Percentiles rank a stretch among this genome's conserved stretches.
Conservation (phyloP, 2,113 vertebrate species). For the Anolis sagrei region DNA sequence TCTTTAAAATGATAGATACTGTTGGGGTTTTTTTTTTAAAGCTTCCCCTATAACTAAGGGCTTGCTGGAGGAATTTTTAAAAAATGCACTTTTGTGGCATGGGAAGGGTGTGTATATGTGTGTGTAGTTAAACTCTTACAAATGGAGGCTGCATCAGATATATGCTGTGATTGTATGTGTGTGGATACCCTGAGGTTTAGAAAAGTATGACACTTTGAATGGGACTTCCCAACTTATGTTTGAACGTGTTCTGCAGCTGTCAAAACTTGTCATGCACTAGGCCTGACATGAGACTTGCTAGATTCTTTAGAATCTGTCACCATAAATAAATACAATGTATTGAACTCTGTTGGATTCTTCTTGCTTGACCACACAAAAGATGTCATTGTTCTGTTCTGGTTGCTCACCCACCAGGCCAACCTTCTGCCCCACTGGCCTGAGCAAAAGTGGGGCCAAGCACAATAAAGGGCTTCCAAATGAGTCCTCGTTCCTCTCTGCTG, state of each 20-base stretch:
- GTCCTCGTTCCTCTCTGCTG: rapidly evolving
- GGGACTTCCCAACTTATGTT: constrained; percentile 64
- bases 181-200: constrained; percentile 52
- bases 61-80: constrained; percentile 18
- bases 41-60: constrained; percentile 43
- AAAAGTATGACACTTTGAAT: constrained; percentile 57
- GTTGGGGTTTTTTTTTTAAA: neutral
- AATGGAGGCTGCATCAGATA: constrained; percentile 55
- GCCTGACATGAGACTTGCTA: constrained; percentile 75
- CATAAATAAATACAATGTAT: constrained; percentile 76
- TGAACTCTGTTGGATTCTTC: constrained; percentile 48
- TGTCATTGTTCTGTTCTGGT: rapidly evolving
- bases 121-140: constrained; percentile 49
- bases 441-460: neutral
- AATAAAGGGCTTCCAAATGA: neutral
- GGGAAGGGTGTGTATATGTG: constrained; percentile 42
- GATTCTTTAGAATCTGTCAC: constrained; percentile 79
- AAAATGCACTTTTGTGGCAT: constrained; percentile 57
- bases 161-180: constrained; percentile 62
- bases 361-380: neutral
- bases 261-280: constrained; percentile 68
- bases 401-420: neutral
- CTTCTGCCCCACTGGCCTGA: neutral
- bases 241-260: constrained; percentile 67
- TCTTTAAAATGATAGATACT: constrained; percentile 21